These are phyloP conservation scores for Alaudala cheleensis DNA, from an alignment of 2,113 vertebrate genomes.

Conservation along the genomic window DNA sequence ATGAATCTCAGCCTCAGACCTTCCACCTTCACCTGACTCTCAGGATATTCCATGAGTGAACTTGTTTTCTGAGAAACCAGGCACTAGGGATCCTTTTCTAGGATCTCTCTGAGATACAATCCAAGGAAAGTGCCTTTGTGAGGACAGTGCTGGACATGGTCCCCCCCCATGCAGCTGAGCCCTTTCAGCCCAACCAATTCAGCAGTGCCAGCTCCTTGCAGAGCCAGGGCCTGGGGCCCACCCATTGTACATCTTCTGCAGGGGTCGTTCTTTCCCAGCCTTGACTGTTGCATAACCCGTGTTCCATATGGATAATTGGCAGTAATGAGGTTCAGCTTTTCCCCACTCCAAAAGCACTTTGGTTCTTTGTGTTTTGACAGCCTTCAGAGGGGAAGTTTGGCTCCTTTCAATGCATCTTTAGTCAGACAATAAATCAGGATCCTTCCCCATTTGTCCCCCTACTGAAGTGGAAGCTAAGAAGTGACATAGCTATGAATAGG, in stretches of 20 bases:
- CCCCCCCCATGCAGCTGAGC: neutral
- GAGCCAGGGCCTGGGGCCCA: constrained; percentile 22
- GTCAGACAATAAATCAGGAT: constrained; percentile 51
- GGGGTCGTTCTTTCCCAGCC: constrained; percentile 19
- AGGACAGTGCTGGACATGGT: neutral
- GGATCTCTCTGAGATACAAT: neutral
- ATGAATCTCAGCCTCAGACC: neutral
- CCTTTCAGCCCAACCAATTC: neutral
- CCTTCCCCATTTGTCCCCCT: constrained; percentile 25
- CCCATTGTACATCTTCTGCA: constrained; percentile 28
- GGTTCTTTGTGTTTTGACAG: constrained; percentile 61
- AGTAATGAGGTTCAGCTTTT: constrained; percentile 61
- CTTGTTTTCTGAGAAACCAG: neutral
- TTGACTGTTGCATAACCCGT: neutral
- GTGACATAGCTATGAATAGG: constrained; percentile 26
- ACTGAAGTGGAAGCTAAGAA: constrained; percentile 43
- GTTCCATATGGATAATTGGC: constrained; percentile 39
- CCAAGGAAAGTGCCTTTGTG: neutral
- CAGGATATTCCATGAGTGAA: neutral
- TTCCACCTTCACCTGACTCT: neutral
- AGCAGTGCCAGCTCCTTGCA: constrained; percentile 1
- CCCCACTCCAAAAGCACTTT: constrained; percentile 44
- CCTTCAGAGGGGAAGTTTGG: constrained; percentile 12
- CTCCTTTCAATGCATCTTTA: constrained; percentile 45
- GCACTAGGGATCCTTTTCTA: neutral